Evolutionary conservation across 2,888 invertebrate genomes (phyloP), one percentile per base, ranked within the genome.

Genomic region (Pollenia griseotomentosa): DNA sequence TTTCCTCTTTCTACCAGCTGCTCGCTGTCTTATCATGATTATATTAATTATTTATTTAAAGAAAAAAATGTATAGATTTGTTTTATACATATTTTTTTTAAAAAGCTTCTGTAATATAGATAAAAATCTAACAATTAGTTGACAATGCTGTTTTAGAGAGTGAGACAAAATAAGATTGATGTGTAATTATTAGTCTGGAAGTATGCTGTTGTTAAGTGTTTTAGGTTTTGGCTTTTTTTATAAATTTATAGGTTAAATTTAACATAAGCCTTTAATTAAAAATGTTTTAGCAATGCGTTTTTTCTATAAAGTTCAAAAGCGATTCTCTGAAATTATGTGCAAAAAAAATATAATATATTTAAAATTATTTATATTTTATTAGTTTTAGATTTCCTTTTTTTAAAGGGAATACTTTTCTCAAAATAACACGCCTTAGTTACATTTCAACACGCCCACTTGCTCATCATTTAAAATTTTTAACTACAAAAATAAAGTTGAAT

Each of bases 61-160:
- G 33, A 59, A 23, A 57, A 57, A 63, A 63, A 46, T 46, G 8
- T 46, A 55, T 19, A 70, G 7, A 59, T 23, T 59, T 48, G 8
- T 78, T 53, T 0, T 78, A 65, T 33, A 66, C 44, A 55, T 70
- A 40, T 77, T 77, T 63, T 63, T 85, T 63, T 85, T 82, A 70
- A 11, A 79, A 44, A 80, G 86, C 86, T 86, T 86, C 83, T 86
- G 79, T 86, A 75, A 59, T 46, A 48, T 5, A 65, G 83, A 80
- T 86, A 78, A 79, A 68, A 66, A 82, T 86, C 78, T 73, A 33
- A 16, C 44, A 78, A 61, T 59, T 63, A 85, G 73, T 73, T 68
- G 73, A 82, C 59, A 85, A 77, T 77, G 59, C n/a, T 46, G 42
- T 23, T 46, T 16, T 59, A 59, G 48, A 80, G 48, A 80, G 40